Conservation (phyloP, 2,888 invertebrate species). For the Limenitis camilla region DNA sequence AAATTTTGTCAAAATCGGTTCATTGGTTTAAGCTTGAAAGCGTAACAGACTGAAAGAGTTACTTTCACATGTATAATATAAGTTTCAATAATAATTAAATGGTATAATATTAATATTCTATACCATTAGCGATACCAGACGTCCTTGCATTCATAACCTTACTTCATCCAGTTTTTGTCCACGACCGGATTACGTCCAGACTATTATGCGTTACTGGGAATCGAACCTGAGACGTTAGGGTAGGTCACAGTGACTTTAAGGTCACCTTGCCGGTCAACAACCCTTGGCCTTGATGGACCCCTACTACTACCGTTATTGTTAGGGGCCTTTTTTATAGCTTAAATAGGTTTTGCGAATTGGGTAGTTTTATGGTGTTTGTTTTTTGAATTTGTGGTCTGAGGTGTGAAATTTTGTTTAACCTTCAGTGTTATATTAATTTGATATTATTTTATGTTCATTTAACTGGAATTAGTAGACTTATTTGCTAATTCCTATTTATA, state of each 20-base stretch:
- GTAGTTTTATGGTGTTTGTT: not conserved
- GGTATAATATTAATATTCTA: too few relatives aligned
- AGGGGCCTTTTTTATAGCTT: conserved; percentile 2
- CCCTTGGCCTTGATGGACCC: conserved; percentile 32
- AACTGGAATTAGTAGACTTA: too few relatives aligned
- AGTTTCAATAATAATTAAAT: too few relatives aligned
- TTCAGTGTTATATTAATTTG: too few relatives aligned
- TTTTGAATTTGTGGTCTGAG: not conserved
- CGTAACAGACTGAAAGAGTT: too few relatives aligned
- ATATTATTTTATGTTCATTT: too few relatives aligned
- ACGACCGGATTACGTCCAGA: conserved; percentile 36
- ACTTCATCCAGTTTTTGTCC: conserved; percentile 27
- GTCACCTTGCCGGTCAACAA: conserved; percentile 63
- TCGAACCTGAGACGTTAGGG: conserved; percentile 44
- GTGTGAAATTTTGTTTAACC: too few relatives aligned
- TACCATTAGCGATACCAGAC: conserved; percentile 3
- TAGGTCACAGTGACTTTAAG: conserved; percentile 58
- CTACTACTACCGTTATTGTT: conserved; percentile 26
- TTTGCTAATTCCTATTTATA: too few relatives aligned
- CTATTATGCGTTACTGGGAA: conserved; percentile 55
- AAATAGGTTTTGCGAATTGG: not conserved
- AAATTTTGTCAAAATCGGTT: too few relatives aligned
- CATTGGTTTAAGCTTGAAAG: too few relatives aligned
- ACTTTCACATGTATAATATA: too few relatives aligned
- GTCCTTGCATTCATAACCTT: conserved; percentile 29